Evolutionary conservation across 2,888 invertebrate species (phyloP), one percentile per base, ranked within the genome.

Genomic region (Rotaria magnacalcarata): DNA sequence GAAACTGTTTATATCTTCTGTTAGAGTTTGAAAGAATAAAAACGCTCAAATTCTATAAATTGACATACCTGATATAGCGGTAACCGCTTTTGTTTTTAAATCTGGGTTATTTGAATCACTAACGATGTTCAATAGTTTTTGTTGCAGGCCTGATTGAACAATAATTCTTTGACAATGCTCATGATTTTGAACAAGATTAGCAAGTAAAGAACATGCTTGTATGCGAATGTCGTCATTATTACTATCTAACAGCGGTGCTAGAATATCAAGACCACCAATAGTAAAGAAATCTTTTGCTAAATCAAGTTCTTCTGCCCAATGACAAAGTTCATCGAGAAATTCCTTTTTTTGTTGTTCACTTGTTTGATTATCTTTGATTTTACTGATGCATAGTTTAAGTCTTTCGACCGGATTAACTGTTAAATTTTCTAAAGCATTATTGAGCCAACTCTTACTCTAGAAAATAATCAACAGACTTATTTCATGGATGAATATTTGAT

Each of bases 111-210:
- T 89, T 89, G 94, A 94, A 21, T 91, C 91, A 88, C 93, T 93
- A 24, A 94, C 90, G 86, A 94, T 90, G 10, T 91, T 90, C 24
- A 95, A 89, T 34, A 96, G 90, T 19, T 93, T 91, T 0, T 93
- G 93, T 80, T 96, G 90, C 16, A 94, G 91, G 0, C 93, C 93
- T 84, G 93, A 92, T 87, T 94, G 93, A 11, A 95, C 88, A 3
- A 90, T 87, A 27, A 94, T 93, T 50, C 93, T 91, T 90, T 96
- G 96, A 89, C 95, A 95, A 89, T 93, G 94, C 0, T 94, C 93
- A 91, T 96, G 96, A 91, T 96, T 96, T 91, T 96, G 96, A 60
- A 94, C 94, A 86, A 95, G 90, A 89, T 94, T 94, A 0, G 94
- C 96, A 3, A 96, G 91, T 24, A 96, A 91, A 52, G 93, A 93